A percentile compares a stretch with the other conserved stretches of the same genome.
phyloP scores from a whole-genome alignment of 2,113 vertebrate genomes.

The Xiphophorus maculatus region DNA sequence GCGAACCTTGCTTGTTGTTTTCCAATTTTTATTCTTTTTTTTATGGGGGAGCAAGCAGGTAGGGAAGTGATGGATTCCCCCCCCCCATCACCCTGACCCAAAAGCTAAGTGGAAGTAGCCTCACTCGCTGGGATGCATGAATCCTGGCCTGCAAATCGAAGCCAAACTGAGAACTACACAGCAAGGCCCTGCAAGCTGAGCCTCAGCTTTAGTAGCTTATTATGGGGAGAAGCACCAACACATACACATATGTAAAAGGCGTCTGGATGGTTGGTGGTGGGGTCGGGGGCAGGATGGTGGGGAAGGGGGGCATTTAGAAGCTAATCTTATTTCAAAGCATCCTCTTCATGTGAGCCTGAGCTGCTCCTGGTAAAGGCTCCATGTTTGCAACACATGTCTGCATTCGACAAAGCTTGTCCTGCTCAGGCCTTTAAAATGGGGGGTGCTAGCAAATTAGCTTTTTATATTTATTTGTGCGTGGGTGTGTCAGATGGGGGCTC shows the following conservation, averaged over 20 bases:
- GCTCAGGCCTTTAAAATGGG: constrained; percentile 75
- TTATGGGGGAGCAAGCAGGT: constrained; percentile 52
- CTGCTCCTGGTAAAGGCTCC: constrained; percentile 71
- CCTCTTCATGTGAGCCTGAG: constrained; percentile 73
- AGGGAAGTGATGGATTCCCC: constrained; percentile 46
- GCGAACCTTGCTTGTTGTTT: constrained; percentile 80
- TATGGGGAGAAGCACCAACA: constrained; percentile 48
- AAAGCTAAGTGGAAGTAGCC: constrained; percentile 63
- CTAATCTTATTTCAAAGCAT: constrained; percentile 78
- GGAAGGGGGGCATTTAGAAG: constrained; percentile 60
- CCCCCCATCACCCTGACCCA: constrained; percentile 51
- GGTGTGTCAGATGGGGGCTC: constrained; percentile 68
- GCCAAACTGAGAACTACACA: constrained; percentile 38
- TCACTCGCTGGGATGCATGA: constrained; percentile 49
- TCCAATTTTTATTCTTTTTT: constrained; percentile 81
- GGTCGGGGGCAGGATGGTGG: background rate
- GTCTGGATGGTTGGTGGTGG: constrained; percentile 3
- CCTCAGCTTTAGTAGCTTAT: constrained; percentile 36
- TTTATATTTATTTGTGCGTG: constrained; percentile 83
- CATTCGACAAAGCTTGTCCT: constrained; percentile 82
- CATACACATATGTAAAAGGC: constrained; percentile 19
- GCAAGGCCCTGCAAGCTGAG: constrained; percentile 49
- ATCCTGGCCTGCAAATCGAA: constrained; percentile 37
- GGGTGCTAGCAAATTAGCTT: constrained; percentile 82
- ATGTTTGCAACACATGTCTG: constrained; percentile 81